Evolutionary conservation across 1,140 invertebrate genomes (phyloP).

Genomic region (Papilio aristodemus): DNA sequence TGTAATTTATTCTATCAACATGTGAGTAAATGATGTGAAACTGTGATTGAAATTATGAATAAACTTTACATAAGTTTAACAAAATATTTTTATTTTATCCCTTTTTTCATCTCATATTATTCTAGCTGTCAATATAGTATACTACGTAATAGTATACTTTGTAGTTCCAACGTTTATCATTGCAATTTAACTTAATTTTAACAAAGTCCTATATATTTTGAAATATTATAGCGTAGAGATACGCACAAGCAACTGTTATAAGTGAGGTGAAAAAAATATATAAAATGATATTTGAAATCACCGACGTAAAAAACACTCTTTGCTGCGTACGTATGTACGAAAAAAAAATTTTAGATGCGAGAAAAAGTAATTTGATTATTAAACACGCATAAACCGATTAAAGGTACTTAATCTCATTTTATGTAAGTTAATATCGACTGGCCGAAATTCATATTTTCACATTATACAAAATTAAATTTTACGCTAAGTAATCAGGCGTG

Average conservation of each 20-base stretch:
- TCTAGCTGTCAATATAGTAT: background rate
- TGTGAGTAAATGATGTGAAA: constrained; percentile 33
- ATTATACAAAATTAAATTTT: background rate
- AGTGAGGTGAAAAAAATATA: no score
- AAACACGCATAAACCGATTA: background rate
- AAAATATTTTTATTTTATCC: constrained; percentile 10
- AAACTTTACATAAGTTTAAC: constrained; percentile 29
- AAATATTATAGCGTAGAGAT: no score
- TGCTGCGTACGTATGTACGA: no score
- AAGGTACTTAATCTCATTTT: background rate
- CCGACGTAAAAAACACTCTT: no score
- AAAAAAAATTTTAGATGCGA: background rate
- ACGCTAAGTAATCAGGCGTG: background rate
- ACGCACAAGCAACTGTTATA: no score
- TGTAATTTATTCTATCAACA: constrained; percentile 30
- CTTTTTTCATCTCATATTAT: background rate
- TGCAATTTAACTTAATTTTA: no score
- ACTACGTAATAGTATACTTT: no score
- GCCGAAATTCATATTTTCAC: background rate
- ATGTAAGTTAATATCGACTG: background rate
- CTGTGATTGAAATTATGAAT: constrained; percentile 33
- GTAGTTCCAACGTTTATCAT: no score
- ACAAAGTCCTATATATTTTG: no score
- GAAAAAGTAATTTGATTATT: background rate
- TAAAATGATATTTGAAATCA: no score